Percentiles rank a stretch among this genome's conserved stretches.
Conservation (phyloP, 2,888 invertebrate genomes). For the Nomada flava region DNA sequence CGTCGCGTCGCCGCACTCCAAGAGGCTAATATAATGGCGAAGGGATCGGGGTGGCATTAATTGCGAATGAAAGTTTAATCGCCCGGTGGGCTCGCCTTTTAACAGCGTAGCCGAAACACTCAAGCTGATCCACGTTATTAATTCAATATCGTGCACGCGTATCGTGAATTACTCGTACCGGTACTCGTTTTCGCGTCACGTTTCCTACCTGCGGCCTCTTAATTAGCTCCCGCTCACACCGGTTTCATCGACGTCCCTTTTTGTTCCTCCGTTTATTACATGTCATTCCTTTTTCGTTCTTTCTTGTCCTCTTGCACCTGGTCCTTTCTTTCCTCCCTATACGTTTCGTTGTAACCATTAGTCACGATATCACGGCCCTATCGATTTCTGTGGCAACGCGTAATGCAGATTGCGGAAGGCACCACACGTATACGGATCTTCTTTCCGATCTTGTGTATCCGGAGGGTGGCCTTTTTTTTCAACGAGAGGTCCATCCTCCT, state of each 20-base stretch:
- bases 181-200: conserved; percentile 19
- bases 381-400: conserved; percentile 59
- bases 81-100: conserved; percentile 14
- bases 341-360: conserved; percentile 9
- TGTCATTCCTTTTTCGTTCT: too few species aligned
- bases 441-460: conserved; percentile 77
- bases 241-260: background rate
- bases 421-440: conserved; percentile 68
- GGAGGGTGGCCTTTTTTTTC: conserved; percentile 69
- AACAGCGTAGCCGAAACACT: conserved; percentile 10
- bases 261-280: background rate
- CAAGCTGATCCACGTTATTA: conserved; percentile 41
- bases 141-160: conserved; percentile 23
- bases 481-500: conserved; percentile 35
- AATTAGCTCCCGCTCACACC: background rate
- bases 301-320: background rate
- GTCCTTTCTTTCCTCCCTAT: background rate
- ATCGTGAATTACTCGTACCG: conserved; percentile 35
- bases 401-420: conserved; percentile 79
- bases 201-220: background rate
- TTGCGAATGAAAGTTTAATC: conserved; percentile 46
- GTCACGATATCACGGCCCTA: conserved; percentile 9
- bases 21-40: conserved; percentile 25
- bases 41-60: conserved; percentile 33
- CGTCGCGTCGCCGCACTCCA: background rate